A percentile compares a stretch with the other conserved stretches of the same genome.
Conservation (phyloP, 1,140 invertebrate genomes). For the Trichogramma pretiosum region DNA sequence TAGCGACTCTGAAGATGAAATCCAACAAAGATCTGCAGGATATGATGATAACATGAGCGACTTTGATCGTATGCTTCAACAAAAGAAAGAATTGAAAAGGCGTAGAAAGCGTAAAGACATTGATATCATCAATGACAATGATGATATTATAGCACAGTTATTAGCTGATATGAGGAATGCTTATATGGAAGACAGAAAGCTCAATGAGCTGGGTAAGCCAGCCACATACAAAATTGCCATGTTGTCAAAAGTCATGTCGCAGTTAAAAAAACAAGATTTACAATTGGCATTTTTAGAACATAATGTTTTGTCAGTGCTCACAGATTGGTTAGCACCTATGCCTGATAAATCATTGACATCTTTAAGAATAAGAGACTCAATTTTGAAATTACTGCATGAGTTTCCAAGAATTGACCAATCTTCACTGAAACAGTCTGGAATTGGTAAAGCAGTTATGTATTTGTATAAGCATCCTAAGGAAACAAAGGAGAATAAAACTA, state of each 20-base stretch:
- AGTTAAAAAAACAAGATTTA: conserved; percentile 89
- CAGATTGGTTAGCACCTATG: conserved; percentile 97
- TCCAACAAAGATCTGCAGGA: too few species aligned
- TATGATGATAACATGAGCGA: conserved; percentile 66
- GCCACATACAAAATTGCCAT: conserved; percentile 88
- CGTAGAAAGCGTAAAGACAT: conserved; percentile 76
- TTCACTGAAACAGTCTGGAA: conserved; percentile 86
- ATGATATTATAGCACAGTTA: conserved; percentile 89
- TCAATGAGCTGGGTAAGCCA: conserved; percentile 74
- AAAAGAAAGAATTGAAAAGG: conserved; percentile 69
- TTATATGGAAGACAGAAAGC: conserved; percentile 80
- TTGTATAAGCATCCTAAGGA: conserved; percentile 98
- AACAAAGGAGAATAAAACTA: conserved; percentile 84
- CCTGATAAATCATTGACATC: conserved; percentile 93
- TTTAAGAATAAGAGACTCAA: conserved; percentile 78
- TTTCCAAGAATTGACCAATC: conserved; percentile 84
- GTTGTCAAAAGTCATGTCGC: conserved; percentile 78
- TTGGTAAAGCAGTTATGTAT: conserved; percentile 99
- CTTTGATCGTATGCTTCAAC: conserved; percentile 85
- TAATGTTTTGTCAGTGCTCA: conserved; percentile 84
- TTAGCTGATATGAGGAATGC: conserved; percentile 82
- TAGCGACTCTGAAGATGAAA: too few species aligned
- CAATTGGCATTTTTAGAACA: conserved; percentile 93
- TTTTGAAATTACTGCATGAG: conserved; percentile 82
- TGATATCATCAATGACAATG: conserved; percentile 95